Evolutionary conservation across 2,888 invertebrate species (phyloP), one percentile per base, ranked within the genome.

Genomic region (Dione juno): DNA sequence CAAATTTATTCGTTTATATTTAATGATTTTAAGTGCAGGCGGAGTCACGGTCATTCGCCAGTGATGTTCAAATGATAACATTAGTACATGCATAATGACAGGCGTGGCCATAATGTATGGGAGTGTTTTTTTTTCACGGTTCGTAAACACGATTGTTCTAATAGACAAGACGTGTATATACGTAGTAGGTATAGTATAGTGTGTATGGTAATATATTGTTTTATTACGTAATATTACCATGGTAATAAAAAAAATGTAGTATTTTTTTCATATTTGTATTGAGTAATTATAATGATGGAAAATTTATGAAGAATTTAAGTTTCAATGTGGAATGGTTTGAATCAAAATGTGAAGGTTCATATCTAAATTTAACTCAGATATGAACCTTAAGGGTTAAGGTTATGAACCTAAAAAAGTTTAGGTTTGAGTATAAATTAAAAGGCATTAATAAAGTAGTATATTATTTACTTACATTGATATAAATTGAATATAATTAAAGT

Each of bases 41-140:
- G 61, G 35, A 67, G 67, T 28, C 52, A 52, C 21, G 40, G 41
- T 8, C 54, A 45, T 13, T 53, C 52, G 35, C 61, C 19, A 53
- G 40, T 67, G 61, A 65, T 45, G 61, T 61, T 28, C 35, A 61
- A 61, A 61, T 63, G 67, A 70, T 68, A 73, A 74, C 69, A 72
- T 74, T 71, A 72, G 72, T 63, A 70, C 74, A 54, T 77, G 77
- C 73, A 75, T 85, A 83, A 81, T 82, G 76, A 80, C 84, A 84
- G 90, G 90, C 89, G 90, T 84, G 82, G 82, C 77, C 66, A 69
- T 73, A 67, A 71, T 77, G 77, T 65, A 80, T 88, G 86, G 91
- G 90, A 88, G 90, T 88, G 87, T 82, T 83, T 80, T 79, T 82
- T 82, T 79, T 81, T 80, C 84, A 87, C 84, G 89, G 84, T 86